Base-by-base conservation (phyloP, 2,113 vertebrate genomes). In the Orientallactaga bullata region DNA sequence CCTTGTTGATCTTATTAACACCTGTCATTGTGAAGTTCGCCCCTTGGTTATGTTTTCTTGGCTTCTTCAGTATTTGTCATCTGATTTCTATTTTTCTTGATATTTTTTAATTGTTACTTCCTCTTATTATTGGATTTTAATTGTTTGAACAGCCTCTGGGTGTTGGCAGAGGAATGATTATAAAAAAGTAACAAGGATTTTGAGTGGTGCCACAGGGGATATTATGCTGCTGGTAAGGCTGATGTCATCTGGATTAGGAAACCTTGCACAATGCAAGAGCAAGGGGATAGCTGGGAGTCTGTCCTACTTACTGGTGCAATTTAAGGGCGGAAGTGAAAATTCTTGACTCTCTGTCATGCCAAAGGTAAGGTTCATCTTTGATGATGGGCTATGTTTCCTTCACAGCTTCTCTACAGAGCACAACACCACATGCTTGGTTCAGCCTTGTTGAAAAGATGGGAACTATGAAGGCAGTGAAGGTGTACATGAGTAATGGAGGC, bases 21-120 rank as follows among this genome's bases (percentile, higher is more conserved):
- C 76, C 93, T 96, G 92, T 94, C 93, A 89, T 39, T 2, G 5
- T 42, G 68, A 94, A 91, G 85, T 91, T 85, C 79, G 88, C 72
- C 72, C 76, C 71, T 94, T 91, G 90, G 66, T 92, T 89, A 88
- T 24, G 7, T 89, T 94, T 93, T n/a, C 86, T 79, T 89, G 24
- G 76, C 63, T 92, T 86, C 91, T 72, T 72, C 80, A 61, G 42
- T 89, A 51, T 91, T 91, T 96, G 91, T 84, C 89, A 88, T 81
- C 72, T 90, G 51, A 11, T 88, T 87, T 66, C 85, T 89, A 66
- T 95, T 92, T 89, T 95, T 90, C 93, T 72, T 74, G 58, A 21
- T 87, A 18, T 90, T 95, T 95, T 96, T 95, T 97, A 96, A 96
- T 96, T 96, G 96, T 96, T 92, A 35, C 90, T 93, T 60, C 0